A percentile compares a stretch with the other conserved stretches of the same genome.
phyloP scores from a whole-genome alignment of 2,113 vertebrate species.

The Oryzias javanicus region DNA sequence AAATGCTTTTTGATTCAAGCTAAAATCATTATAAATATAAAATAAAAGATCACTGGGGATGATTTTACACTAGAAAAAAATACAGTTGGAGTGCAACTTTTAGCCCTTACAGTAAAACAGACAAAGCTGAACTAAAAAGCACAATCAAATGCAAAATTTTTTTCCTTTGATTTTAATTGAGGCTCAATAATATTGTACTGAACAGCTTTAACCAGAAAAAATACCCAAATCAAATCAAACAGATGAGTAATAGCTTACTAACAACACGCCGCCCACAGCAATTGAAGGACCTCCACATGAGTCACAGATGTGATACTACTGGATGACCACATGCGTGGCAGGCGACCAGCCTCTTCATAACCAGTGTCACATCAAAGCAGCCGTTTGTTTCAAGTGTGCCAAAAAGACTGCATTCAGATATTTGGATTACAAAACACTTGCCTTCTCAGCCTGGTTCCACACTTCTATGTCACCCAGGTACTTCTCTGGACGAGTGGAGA shows the following conservation, averaged over 20 bases:
- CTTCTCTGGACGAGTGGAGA: conserved; percentile 91
- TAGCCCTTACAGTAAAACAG: neutral
- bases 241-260: conserved; percentile 7
- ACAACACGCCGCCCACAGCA: conserved; percentile 20
- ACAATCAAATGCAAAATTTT: neutral
- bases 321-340: conserved; percentile 12
- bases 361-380: conserved; percentile 8
- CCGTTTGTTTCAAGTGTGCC: neutral
- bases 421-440: conserved; percentile 44
- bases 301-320: conserved; percentile 33
- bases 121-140: neutral
- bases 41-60: too few relatives aligned
- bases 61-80: too few relatives aligned
- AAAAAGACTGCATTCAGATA: neutral
- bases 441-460: conserved; percentile 93
- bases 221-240: conserved; percentile 2
- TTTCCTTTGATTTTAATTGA: neutral
- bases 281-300: conserved; percentile 20
- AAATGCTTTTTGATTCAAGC: too few relatives aligned
- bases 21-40: too few relatives aligned
- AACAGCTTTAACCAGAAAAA: too few relatives aligned
- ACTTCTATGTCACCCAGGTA: conserved; percentile 85
- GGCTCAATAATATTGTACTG: neutral
- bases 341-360: neutral
- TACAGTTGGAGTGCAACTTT: too few relatives aligned